phyloP scores from a whole-genome alignment of 2,888 invertebrate genomes.

The Eupelmus urozonus region DNA sequence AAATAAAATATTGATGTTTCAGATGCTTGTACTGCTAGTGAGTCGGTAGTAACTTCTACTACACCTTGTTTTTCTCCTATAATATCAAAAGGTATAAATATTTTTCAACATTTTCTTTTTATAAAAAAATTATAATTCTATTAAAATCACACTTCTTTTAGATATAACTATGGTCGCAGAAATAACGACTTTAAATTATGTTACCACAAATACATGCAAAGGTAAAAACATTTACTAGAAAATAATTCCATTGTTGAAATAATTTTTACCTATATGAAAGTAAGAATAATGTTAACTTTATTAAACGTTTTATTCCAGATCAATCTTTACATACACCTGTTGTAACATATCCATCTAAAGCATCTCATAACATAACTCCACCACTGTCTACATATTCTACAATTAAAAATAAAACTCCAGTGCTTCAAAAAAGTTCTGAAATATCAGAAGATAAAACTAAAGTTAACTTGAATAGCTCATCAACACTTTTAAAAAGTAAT shows the following conservation, averaged over 20 bases:
- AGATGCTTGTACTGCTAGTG: slow-evolving; percentile 37
- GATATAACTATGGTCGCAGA: background rate
- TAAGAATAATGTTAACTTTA: background rate
- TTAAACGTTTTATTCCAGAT: slow-evolving; percentile 39
- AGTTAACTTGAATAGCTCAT: slow-evolving; percentile 23
- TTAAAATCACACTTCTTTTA: background rate
- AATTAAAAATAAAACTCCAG: slow-evolving; percentile 4
- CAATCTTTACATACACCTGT: slow-evolving; percentile 52
- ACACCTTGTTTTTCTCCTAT: slow-evolving; percentile 44
- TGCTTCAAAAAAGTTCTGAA: slow-evolving; percentile 35
- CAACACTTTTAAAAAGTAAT: slow-evolving; percentile 26
- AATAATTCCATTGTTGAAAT: no score
- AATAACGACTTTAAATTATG: background rate
- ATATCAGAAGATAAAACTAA: slow-evolving; percentile 29
- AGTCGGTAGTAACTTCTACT: slow-evolving; percentile 18
- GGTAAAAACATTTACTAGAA: no score
- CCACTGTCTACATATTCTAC: background rate
- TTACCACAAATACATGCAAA: background rate
- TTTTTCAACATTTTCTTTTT: background rate
- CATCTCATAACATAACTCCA: slow-evolving; percentile 8
- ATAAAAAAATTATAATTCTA: background rate
- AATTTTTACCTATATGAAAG: no score
- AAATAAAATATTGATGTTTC: slow-evolving; percentile 5
- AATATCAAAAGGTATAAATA: slow-evolving; percentile 37
- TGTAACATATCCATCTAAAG: slow-evolving; percentile 3